Evolutionary conservation across 2,113 vertebrate genomes (phyloP).

Genomic region (Phalacrocorax pelagicus): DNA sequence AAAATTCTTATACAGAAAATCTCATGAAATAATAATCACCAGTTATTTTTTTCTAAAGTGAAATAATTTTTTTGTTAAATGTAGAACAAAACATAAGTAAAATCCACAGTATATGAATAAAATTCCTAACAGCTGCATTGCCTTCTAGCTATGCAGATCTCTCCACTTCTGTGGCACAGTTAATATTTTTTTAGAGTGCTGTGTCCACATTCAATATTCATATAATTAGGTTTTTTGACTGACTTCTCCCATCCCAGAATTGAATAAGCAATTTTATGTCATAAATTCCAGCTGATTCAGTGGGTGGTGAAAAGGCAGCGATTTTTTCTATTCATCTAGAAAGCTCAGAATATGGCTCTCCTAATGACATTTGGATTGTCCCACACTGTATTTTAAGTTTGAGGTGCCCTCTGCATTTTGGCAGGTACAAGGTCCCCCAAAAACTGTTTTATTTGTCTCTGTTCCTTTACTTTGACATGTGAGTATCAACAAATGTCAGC

Average conservation of each 20-base stretch:
- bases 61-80: background rate
- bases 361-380: background rate
- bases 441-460: background rate
- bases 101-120: background rate
- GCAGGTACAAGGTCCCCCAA: background rate
- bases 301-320: background rate
- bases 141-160: background rate
- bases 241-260: background rate
- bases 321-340: background rate
- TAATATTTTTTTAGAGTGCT: background rate
- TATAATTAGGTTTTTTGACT: conserved; percentile 30
- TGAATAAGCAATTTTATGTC: background rate
- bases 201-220: background rate
- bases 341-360: background rate
- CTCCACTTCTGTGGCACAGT: background rate
- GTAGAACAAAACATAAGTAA: background rate
- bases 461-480: background rate
- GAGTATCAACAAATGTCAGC: background rate
- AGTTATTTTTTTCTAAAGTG: background rate
- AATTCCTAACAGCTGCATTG: background rate
- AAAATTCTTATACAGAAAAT: background rate
- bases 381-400: background rate
- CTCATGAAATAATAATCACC: background rate
- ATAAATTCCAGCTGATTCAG: conserved; percentile 5
- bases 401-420: background rate